Evolutionary conservation across 2,888 invertebrate genomes (phyloP).

Genomic region (Siphlonurus alternatus): DNA sequence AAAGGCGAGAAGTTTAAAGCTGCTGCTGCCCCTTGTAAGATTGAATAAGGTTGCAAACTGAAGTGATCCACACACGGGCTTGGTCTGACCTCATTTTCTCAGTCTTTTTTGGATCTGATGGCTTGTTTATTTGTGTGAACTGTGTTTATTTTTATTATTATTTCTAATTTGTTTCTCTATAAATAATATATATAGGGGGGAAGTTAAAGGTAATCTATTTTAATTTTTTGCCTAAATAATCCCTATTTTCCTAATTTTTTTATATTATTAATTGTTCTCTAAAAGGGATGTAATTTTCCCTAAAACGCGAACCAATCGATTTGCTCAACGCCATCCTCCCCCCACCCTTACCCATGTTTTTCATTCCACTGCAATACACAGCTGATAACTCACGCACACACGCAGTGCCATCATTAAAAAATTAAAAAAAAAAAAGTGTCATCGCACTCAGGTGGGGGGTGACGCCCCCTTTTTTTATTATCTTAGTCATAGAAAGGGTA

Average conservation of each 20-base stretch:
- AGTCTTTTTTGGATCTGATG: background rate
- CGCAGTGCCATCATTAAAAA: background rate
- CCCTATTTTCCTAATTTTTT: background rate
- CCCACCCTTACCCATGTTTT: background rate
- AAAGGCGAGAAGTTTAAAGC: background rate
- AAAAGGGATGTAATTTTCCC: background rate
- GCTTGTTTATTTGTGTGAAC: background rate
- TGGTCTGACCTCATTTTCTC: background rate
- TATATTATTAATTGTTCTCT: background rate
- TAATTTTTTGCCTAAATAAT: background rate
- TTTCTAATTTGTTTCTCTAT: background rate
- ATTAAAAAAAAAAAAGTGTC: conserved; percentile 1
- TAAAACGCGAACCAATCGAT: conserved; percentile 1
- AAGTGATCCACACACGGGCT: background rate
- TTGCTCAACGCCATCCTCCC: conserved; percentile 2
- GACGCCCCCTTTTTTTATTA: background rate
- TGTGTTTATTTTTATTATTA: background rate
- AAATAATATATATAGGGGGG: background rate
- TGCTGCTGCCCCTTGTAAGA: background rate
- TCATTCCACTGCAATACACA: background rate
- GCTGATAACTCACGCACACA: background rate
- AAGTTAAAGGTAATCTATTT: background rate
- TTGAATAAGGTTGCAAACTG: background rate
- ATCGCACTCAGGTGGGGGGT: background rate
- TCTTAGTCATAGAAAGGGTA: background rate